phyloP scores from a whole-genome alignment of 2,888 invertebrate genomes.

The Idaea biselata region DNA sequence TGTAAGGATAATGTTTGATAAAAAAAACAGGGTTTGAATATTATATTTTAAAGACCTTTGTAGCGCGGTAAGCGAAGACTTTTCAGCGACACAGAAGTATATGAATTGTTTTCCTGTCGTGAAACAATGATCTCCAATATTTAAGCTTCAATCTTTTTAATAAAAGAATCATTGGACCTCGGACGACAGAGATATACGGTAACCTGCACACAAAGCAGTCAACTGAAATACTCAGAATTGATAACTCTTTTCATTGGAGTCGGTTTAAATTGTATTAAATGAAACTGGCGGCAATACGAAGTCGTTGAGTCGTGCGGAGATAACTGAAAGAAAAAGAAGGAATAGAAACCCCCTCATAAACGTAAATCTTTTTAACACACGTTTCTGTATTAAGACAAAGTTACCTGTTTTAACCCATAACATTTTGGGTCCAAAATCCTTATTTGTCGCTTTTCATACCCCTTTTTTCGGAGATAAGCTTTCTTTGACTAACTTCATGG shows the following conservation, averaged over 20 bases:
- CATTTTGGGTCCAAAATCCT: neutral
- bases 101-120: neutral
- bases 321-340: no score
- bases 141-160: neutral
- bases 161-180: no score
- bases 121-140: neutral
- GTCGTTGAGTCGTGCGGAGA: no score
- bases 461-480: neutral
- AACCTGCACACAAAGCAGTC: no score
- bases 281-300: no score
- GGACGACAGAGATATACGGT: no score
- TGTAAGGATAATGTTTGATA: slow-evolving; percentile 17
- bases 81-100: neutral
- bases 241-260: no score
- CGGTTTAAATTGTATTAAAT: no score
- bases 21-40: neutral
- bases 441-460: neutral
- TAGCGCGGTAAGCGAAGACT: neutral
- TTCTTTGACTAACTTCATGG: neutral
- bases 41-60: neutral
- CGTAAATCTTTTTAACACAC: no score
- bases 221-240: no score
- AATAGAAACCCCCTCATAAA: no score
- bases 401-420: neutral
- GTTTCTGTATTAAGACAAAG: no score